Evolutionary conservation across 2,888 invertebrate genomes (phyloP), one percentile per base, ranked within the genome.

Genomic region (Ferdinandea cuprea): DNA sequence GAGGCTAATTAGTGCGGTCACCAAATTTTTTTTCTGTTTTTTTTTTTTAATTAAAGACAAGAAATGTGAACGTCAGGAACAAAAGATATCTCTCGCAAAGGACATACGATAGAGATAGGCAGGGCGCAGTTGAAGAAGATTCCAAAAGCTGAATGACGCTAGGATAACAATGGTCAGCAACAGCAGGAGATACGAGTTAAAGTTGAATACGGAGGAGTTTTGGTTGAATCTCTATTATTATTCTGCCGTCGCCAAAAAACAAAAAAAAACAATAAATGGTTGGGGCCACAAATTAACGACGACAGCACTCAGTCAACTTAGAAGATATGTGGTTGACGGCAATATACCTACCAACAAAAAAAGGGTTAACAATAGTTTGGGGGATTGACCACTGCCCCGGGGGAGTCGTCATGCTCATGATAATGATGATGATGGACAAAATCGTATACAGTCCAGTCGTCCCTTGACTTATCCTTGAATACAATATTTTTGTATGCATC

Each of bases 1-100:
- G 88, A 89, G 90, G 89, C 90, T 90, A 90, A 90, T 90, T 90
- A 90, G 89, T 89, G 89, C 88, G 90, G 90, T 89, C 89, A 89
- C 87, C 88, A 86, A 88, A 89, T 89, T 88, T 58, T 69, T 66
- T 50, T 42, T 17, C 52, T 68, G 44, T 9, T 54, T 42, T 48
- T 65, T 35, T 54, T 42, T 74, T 61, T 54, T 85, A 76, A 85
- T 80, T 80, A 80, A 85, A 80, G 76, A 76, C 80, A 80, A 80
- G 76, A 80, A 74, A 50, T 76, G 78, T 83, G 83, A 83, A 72
- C 63, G 83, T 83, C 83, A 83, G 72, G 73, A 83, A 83, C 83
- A 83, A 83, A 83, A 78, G 83, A 83, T 83, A n/a, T n/a, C n/a
- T n/a, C 48, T 72, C 68, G 66, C 63, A 72, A 73, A 83, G 66